Conservation (phyloP, 2,113 vertebrate species). For the pig (Sus scrofa) region T2T-Sscrofa CM000815.6:125063001-125063500, state of each 20-base stretch:
- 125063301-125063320: neutral
- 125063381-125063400: neutral
- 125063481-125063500: neutral
- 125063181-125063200: neutral
- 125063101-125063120: neutral
- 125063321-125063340: neutral
- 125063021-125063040: neutral
- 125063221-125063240: neutral
- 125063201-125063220: neutral
- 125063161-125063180: slow-evolving; percentile 20
- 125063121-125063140: neutral
- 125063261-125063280: neutral
- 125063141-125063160: neutral
- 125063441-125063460: neutral
- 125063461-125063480: neutral
- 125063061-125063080: neutral
- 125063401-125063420: neutral
- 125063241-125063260: neutral
- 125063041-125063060: neutral
- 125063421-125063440: neutral
- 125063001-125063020: neutral
- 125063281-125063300: neutral
- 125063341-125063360: neutral
- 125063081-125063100: neutral
- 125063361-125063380: slow-evolving; percentile 9